These are phyloP conservation scores for Cygnus olor DNA, from an alignment of 2,797 vertebrate genomes.

Conservation along the genomic window DNA sequence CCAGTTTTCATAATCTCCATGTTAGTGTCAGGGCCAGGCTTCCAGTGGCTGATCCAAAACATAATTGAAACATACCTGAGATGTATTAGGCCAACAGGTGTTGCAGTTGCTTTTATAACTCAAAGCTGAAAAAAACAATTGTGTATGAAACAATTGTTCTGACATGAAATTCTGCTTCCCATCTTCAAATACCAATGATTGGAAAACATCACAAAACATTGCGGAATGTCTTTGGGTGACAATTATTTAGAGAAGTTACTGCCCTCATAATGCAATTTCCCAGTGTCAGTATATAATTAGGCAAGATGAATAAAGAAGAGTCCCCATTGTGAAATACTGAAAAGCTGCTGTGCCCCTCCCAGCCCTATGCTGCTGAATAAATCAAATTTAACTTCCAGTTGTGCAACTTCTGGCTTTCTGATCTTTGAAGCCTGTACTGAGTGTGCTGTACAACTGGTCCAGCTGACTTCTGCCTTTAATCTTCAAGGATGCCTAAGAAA, in stretches of 20 bases:
- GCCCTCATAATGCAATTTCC: constrained; percentile 48
- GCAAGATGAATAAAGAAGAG: constrained; percentile 61
- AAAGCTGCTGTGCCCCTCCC: constrained; percentile 46
- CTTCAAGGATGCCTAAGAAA: background rate
- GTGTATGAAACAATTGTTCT: background rate
- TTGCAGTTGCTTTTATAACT: background rate
- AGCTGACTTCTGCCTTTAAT: constrained; percentile 27
- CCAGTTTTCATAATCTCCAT: constrained; percentile 31
- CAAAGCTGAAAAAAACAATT: background rate
- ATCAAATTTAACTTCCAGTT: constrained; percentile 66
- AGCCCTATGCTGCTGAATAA: constrained; percentile 60
- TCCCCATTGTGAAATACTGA: constrained; percentile 57
- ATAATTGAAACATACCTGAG: constrained; percentile 29
- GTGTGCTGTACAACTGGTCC: constrained; percentile 15
- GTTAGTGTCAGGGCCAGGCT: constrained; percentile 21
- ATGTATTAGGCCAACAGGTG: constrained; percentile 46
- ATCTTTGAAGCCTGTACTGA: constrained; percentile 15
- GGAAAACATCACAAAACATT: constrained; percentile 28
- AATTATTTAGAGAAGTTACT: constrained; percentile 62
- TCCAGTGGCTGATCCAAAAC: constrained; percentile 36
- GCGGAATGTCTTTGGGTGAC: constrained; percentile 49
- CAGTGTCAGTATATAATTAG: constrained; percentile 63
- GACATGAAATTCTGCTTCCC: background rate
- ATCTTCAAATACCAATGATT: background rate
- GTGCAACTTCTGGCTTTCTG: constrained; percentile 51